A percentile compares a stretch with the other conserved stretches of the same genome.
phyloP scores from a whole-genome alignment of 2,888 invertebrate species.

The Seira sanloemensis region DNA sequence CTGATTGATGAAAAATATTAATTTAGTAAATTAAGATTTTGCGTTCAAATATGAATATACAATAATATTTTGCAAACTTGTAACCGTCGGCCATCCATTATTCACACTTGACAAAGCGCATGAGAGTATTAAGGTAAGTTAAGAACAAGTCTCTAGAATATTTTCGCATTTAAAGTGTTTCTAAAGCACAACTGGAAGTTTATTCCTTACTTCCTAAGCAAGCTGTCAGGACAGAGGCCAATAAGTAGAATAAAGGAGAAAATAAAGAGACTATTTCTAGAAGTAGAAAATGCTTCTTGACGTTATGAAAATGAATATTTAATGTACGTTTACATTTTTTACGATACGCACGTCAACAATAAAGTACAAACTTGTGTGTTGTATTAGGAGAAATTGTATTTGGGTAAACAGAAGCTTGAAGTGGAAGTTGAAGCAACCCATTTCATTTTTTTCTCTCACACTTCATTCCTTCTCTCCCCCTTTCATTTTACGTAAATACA shows the following conservation, averaged over 20 bases:
- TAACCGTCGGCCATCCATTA: no score
- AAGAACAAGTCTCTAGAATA: no score
- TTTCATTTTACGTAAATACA: constrained; percentile 18
- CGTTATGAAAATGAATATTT: constrained; percentile 36
- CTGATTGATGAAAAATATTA: no score
- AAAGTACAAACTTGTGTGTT: constrained; percentile 20
- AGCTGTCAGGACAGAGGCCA: neutral
- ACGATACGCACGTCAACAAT: constrained; percentile 16
- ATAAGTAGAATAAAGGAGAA: neutral
- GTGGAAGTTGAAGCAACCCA: neutral
- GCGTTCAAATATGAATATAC: neutral
- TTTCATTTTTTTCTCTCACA: neutral
- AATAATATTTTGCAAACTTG: neutral
- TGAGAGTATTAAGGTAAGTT: no score
- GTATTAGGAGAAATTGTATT: neutral
- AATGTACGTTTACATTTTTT: constrained; percentile 28
- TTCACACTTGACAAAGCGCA: no score
- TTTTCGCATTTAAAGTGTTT: no score
- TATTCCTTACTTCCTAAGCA: neutral
- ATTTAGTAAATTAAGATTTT: no score
- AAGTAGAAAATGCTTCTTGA: constrained; percentile 17
- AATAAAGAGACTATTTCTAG: neutral
- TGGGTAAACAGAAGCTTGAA: neutral
- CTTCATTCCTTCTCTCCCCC: constrained; percentile 11
- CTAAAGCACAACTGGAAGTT: neutral